These are phyloP conservation scores for Hypocryptadius cinnamomeus DNA, from an alignment of 2,113 vertebrate species.

Conservation along the genomic window DNA sequence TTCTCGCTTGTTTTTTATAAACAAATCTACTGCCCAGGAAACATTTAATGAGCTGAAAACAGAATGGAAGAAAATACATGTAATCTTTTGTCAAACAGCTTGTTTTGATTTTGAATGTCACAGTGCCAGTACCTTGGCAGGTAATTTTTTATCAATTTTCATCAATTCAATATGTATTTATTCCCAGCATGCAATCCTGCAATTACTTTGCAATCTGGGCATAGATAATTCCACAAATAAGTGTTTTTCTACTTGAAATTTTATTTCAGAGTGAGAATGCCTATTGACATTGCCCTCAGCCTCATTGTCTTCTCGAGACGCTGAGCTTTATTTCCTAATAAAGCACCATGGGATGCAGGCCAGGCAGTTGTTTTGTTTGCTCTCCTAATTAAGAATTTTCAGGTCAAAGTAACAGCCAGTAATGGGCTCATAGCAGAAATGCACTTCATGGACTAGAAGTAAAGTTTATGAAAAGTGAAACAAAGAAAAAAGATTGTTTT, in stretches of 20 bases:
- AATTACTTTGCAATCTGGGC: constrained; percentile 40
- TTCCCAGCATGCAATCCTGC: constrained; percentile 23
- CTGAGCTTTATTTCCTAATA: not conserved
- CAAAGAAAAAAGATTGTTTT: not conserved
- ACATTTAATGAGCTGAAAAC: not conserved
- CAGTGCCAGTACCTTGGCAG: not conserved
- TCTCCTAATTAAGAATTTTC: not conserved
- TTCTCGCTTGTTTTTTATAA: not conserved
- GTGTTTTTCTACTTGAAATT: constrained; percentile 43
- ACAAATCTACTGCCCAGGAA: not conserved
- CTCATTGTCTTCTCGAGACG: not conserved
- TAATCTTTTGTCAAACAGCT: not conserved
- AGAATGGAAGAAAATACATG: not conserved
- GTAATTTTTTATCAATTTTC: not conserved
- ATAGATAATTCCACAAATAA: constrained; percentile 37
- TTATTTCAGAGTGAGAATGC: not conserved
- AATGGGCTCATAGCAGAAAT: not conserved
- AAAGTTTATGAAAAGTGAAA: not conserved
- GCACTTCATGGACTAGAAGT: not conserved
- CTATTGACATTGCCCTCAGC: not conserved
- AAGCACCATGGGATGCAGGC: not conserved
- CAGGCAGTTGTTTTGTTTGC: not conserved
- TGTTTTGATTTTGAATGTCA: constrained; percentile 12
- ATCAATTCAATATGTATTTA: constrained; percentile 29
- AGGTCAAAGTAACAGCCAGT: not conserved